Conservation (phyloP, 2,113 vertebrate genomes). For the Aptenodytes forsteri region DNA sequence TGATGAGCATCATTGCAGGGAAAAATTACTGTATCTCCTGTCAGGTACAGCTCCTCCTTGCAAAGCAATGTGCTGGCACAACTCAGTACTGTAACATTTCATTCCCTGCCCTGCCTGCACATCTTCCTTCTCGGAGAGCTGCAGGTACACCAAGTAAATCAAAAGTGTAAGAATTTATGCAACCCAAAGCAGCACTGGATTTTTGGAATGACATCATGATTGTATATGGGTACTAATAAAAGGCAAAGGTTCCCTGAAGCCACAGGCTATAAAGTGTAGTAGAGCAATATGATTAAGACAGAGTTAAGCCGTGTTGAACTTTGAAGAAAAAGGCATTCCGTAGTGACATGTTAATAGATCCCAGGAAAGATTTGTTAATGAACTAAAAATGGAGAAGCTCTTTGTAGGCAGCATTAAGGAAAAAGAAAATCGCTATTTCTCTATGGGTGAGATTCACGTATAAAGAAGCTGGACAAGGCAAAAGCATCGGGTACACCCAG, state of each 20-base stretch:
- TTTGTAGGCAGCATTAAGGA: neutral
- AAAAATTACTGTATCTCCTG: neutral
- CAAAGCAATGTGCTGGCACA: neutral
- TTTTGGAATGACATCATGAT: conserved; percentile 44
- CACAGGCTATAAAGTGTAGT: conserved; percentile 32
- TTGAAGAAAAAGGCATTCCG: conserved; percentile 22
- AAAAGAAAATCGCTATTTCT: neutral
- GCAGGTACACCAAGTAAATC: conserved; percentile 17
- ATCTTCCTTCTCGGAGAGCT: neutral
- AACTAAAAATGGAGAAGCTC: conserved; percentile 18
- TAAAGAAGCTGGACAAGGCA: neutral
- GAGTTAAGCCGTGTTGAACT: conserved; percentile 54
- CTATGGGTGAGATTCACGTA: neutral
- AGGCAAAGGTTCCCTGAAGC: conserved; percentile 59
- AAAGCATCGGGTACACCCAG: rapidly evolving
- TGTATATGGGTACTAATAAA: conserved; percentile 61
- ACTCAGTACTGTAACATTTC: neutral
- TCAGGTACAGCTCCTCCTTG: neutral
- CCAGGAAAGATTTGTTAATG: conserved; percentile 53
- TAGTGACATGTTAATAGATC: conserved; percentile 54
- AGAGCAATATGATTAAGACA: conserved; percentile 45
- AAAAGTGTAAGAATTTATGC: conserved; percentile 48
- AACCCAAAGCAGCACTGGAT: conserved; percentile 35
- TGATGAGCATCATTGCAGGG: neutral
- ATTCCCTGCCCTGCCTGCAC: neutral